These are phyloP conservation scores for Polymixis lichenea DNA, from an alignment of 2,888 invertebrate species.

Conservation along the genomic window DNA sequence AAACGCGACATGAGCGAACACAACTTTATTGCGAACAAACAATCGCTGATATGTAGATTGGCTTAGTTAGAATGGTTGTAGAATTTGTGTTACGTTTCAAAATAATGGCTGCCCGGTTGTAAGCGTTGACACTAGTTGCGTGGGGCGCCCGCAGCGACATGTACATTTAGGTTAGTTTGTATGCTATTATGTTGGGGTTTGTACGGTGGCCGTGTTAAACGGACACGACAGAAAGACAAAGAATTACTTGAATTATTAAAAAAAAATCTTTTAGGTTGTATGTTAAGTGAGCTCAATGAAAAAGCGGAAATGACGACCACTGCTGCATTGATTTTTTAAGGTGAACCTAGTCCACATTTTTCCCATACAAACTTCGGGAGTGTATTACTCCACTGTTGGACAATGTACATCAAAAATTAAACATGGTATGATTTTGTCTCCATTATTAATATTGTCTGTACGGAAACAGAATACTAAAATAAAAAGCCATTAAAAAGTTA, in stretches of 20 bases:
- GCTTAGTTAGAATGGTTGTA: constrained; percentile 55
- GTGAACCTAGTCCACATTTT: no score
- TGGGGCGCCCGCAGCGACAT: constrained; percentile 37
- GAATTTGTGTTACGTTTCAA: constrained; percentile 58
- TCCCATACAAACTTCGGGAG: no score
- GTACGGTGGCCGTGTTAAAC: background rate
- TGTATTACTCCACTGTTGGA: no score
- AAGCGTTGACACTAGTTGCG: constrained; percentile 54
- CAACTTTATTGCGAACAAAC: constrained; percentile 64
- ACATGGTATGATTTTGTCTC: no score
- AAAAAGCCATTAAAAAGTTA: no score
- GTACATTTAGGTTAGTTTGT: constrained; percentile 34
- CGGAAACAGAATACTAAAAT: no score
- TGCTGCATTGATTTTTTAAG: no score
- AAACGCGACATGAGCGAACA: constrained; percentile 66
- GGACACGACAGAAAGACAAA: background rate
- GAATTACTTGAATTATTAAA: background rate
- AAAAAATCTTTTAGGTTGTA: background rate
- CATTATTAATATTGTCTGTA: no score
- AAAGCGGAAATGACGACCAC: background rate
- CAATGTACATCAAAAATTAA: no score
- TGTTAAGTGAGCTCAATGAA: background rate
- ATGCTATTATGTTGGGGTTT: constrained; percentile 8
- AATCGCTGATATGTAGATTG: constrained; percentile 61
- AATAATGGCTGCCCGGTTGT: constrained; percentile 52